Conservation (phyloP, 2,797 vertebrate species). For the Stomatorhinus walkeri region DNA sequence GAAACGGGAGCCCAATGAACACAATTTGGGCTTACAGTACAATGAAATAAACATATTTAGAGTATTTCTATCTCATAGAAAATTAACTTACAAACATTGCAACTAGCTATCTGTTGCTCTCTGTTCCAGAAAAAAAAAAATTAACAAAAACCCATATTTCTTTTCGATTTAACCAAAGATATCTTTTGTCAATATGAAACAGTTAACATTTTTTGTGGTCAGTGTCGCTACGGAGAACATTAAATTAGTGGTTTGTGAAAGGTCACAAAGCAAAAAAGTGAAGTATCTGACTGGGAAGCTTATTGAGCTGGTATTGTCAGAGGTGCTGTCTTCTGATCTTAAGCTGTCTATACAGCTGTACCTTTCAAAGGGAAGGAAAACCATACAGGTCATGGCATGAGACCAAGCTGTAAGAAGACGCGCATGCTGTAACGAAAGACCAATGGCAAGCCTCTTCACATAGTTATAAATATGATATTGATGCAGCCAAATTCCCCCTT, state of each 20-base stretch:
- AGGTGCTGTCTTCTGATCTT: background rate
- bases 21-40: background rate
- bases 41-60: background rate
- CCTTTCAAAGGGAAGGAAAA: background rate
- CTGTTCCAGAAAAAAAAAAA: background rate
- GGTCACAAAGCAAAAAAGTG: background rate
- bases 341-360: background rate
- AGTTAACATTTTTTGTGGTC: background rate
- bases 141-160: background rate
- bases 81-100: background rate
- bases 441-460: background rate
- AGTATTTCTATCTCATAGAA: background rate
- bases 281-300: background rate
- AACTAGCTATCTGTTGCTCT: background rate
- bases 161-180: background rate
- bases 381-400: background rate
- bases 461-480: background rate
- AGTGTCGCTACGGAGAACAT: background rate
- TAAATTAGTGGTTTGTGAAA: background rate
- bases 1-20: background rate
- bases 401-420: background rate
- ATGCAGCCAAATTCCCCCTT: background rate
- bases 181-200: background rate
- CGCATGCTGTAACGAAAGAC: background rate
- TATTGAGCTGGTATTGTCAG: background rate